Evolutionary conservation across 2,888 invertebrate species (phyloP), one percentile per base, ranked within the genome.

Genomic region (Disparrhopalites patrizii): DNA sequence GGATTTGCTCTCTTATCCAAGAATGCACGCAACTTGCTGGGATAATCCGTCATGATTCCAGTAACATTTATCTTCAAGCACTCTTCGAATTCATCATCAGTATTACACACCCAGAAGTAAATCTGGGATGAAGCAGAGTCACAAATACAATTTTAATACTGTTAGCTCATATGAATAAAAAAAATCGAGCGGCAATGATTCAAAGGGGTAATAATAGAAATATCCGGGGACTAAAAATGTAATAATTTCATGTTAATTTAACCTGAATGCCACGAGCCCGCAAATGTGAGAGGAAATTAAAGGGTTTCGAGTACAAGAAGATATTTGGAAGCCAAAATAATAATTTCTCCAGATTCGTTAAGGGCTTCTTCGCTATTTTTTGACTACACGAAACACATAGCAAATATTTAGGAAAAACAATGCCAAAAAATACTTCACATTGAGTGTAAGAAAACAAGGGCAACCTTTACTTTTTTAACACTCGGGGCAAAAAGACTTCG

Each of bases 11-110:
- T 43, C n/a, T 5, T 78, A 77, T 51, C 78, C 76, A 28, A 82
- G 76, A 77, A 81, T 86, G 62, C 78, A 75, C 69, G 80, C 60
- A 87, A 80, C 75, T 79, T 81, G 30, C 83, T 81, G 15, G 86
- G 86, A 76, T 85, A 86, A 77, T 87, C 87, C 36, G 87, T 87
- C 86, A 87, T 87, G 20, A 87, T 82, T 7, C 86, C 87, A 20
- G 82, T 81, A 10, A 82, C 85, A 50, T 85, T 85, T 36, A 83
- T 77, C 62, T 81, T 78, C 75, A 84, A 83, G 7, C 86, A 86
- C 76, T 79, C 77, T 65, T 82, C 80, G 75, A 82, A 87, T 67
- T 86, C 85, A 30, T 83, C 82, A 62, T 86, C 85, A 64, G 82
- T 79, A 77, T 87, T 87, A 67, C 86, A 77, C 38, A 87, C 86